These are phyloP conservation scores for Darevskia nairensis DNA, from an alignment of 2,797 vertebrate genomes.

Conservation along the genomic window DNA sequence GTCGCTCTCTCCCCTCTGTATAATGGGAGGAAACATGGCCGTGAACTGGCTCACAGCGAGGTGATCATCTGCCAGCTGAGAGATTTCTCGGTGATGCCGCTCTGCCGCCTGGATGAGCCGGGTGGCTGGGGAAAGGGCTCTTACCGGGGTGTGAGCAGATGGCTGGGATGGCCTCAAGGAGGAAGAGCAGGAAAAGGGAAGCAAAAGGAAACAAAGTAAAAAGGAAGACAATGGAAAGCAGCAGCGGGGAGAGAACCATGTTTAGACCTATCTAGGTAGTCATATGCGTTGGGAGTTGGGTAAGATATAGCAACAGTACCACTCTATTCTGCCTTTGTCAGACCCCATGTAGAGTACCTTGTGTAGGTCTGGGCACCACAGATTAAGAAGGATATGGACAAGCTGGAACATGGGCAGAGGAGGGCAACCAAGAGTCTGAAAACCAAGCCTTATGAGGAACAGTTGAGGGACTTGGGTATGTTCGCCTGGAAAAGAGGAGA, in stretches of 20 bases:
- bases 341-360: too few relatives aligned
- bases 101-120: conserved; percentile 34
- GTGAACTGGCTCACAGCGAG: conserved; percentile 44
- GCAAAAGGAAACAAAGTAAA: neutral
- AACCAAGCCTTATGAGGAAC: too few relatives aligned
- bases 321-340: too few relatives aligned
- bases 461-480: too few relatives aligned
- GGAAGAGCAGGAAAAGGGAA: neutral
- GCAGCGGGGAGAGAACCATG: neutral
- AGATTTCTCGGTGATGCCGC: conserved; percentile 54
- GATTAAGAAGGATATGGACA: too few relatives aligned
- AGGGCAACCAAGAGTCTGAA: too few relatives aligned
- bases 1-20: conserved; percentile 52
- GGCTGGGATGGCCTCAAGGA: conserved; percentile 57
- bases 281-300: too few relatives aligned
- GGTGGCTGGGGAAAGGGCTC: conserved; percentile 43
- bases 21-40: conserved; percentile 79
- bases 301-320: too few relatives aligned
- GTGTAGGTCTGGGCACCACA: too few relatives aligned
- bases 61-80: conserved; percentile 50
- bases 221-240: neutral
- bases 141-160: conserved; percentile 28
- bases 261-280: neutral
- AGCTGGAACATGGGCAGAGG: too few relatives aligned
- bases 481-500: too few relatives aligned